phyloP scores from a whole-genome alignment of 2,888 invertebrate species.

The Lordiphosa andalusiaca region DNA sequence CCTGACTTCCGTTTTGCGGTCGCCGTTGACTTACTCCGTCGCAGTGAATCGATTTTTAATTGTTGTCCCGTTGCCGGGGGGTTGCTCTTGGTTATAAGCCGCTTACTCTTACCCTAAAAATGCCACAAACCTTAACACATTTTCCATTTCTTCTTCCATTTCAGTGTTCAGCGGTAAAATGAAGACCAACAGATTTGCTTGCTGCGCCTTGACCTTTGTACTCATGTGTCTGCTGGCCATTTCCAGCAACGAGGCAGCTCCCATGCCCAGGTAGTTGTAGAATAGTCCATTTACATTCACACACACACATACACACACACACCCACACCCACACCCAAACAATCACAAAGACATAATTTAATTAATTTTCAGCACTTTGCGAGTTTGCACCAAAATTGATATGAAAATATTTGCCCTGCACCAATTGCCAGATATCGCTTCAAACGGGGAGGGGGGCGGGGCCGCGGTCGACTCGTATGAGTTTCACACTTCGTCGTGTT shows the following conservation, averaged over 20 bases:
- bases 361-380: constrained; percentile 51
- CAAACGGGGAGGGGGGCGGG: not conserved
- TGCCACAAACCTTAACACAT: not conserved
- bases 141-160: constrained; percentile 16
- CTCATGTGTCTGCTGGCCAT: constrained; percentile 75
- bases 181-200: constrained; percentile 73
- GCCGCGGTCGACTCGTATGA: constrained; percentile 1
- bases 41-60: constrained; percentile 59
- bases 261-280: constrained; percentile 81
- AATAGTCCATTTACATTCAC: constrained; percentile 21
- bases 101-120: not conserved
- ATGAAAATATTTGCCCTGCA: constrained; percentile 47
- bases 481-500: constrained; percentile 32
- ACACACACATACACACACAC: not conserved
- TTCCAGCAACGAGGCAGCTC: constrained; percentile 77
- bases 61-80: constrained; percentile 20
- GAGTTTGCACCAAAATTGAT: constrained; percentile 22
- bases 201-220: constrained; percentile 69
- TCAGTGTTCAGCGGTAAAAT: constrained; percentile 55
- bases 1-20: constrained; percentile 54
- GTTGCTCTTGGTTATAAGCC: constrained; percentile 1
- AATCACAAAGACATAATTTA: constrained; percentile 24
- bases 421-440: constrained; percentile 44
- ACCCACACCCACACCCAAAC: not conserved
- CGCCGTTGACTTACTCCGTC: constrained; percentile 9